These are phyloP conservation scores for Balearica regulorum DNA, from an alignment of 2,797 vertebrate species.

Conservation along the genomic window DNA sequence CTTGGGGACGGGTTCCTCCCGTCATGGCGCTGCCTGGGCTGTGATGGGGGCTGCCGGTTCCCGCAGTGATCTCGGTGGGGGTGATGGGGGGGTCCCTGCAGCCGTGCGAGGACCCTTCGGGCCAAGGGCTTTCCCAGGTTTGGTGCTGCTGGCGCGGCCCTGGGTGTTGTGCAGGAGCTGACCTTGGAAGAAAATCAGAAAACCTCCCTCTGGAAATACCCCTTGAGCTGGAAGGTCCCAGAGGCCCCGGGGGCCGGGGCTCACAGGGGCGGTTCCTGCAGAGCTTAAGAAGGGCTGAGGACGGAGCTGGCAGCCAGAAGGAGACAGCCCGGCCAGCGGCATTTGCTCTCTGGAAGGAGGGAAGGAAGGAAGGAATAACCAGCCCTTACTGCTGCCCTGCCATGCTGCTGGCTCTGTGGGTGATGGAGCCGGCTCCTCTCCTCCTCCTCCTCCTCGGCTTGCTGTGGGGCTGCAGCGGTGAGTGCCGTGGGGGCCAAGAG, in stretches of 20 bases:
- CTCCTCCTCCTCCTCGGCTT: neutral
- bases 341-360: neutral
- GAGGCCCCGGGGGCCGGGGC: neutral
- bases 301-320: neutral
- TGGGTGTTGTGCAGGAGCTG: neutral
- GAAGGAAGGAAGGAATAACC: neutral
- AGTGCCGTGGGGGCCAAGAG: neutral
- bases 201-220: slow-evolving; percentile 54
- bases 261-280: neutral
- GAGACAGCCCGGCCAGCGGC: rapidly evolving
- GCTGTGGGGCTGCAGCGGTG: slow-evolving; percentile 9
- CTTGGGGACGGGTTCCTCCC: neutral
- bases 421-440: neutral
- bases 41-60: neutral
- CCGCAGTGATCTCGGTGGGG: neutral
- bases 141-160: neutral
- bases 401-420: rapidly evolving
- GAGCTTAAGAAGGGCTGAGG: slow-evolving; percentile 28
- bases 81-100: neutral
- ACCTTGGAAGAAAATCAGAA: neutral
- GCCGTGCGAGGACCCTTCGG: rapidly evolving
- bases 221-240: neutral
- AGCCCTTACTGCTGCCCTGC: neutral
- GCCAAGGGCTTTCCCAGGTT: neutral
- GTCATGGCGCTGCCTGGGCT: rapidly evolving